Percentiles rank a stretch among this genome's conserved stretches.
These are phyloP conservation scores for Eumacrocentrus americanus DNA, from an alignment of 2,888 invertebrate genomes.

Conservation along the genomic window DNA sequence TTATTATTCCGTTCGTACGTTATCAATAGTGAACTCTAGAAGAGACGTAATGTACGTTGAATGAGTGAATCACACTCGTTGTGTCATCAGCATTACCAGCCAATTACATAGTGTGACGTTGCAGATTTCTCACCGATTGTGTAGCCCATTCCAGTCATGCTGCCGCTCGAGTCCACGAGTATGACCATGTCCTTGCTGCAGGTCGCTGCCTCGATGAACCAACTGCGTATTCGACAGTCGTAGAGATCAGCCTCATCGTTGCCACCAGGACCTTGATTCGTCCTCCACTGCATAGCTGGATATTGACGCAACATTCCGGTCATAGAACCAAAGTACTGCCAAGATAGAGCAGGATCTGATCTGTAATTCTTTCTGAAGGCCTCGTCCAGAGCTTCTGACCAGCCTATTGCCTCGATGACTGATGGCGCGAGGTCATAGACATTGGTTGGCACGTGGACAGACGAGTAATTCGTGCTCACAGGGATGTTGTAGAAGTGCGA, in stretches of 20 bases:
- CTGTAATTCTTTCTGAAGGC: slow-evolving; percentile 85
- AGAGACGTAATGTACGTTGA: too few relatives aligned
- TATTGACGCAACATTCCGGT: slow-evolving; percentile 92
- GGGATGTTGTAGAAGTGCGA: slow-evolving; percentile 85
- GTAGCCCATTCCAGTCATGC: slow-evolving; percentile 85
- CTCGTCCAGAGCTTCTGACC: slow-evolving; percentile 87
- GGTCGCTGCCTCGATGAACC: slow-evolving; percentile 98
- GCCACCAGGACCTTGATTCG: slow-evolving; percentile 34
- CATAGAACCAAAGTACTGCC: slow-evolving; percentile 98
- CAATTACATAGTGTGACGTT: too few relatives aligned
- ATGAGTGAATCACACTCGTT: not conserved
- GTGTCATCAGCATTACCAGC: too few relatives aligned
- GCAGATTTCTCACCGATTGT: slow-evolving; percentile 63
- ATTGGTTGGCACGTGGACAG: slow-evolving; percentile 94
- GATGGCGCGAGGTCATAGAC: slow-evolving; percentile 76
- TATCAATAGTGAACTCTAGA: too few relatives aligned
- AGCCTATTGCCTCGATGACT: slow-evolving; percentile 80
- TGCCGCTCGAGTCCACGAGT: slow-evolving; percentile 93
- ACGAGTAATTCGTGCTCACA: slow-evolving; percentile 79
- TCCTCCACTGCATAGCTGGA: slow-evolving; percentile 68
- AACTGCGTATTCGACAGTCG: slow-evolving; percentile 90
- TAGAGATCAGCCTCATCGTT: slow-evolving; percentile 73
- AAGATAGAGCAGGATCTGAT: slow-evolving; percentile 87
- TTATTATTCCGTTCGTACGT: too few relatives aligned
- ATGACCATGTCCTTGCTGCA: slow-evolving; percentile 98